A percentile compares a stretch with the other conserved stretches of the same genome.
Evolutionary conservation across 2,797 vertebrate species (phyloP).

Genomic region (Gallinago stenura): DNA sequence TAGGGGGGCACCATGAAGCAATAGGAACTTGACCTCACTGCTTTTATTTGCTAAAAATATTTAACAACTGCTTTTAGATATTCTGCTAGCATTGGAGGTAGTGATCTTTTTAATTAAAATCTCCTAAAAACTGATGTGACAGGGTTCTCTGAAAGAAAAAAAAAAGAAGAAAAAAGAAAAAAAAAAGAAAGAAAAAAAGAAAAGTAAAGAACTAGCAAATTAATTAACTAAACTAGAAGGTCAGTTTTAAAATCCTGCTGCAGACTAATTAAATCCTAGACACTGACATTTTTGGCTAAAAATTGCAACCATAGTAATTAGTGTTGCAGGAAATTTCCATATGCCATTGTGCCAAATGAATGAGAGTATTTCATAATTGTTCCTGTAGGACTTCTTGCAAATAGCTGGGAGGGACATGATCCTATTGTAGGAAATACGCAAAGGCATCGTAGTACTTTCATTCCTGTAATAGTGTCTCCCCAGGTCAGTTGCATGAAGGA

Average conservation of each 20-base stretch:
- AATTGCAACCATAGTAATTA: constrained; percentile 80
- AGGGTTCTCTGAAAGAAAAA: neutral
- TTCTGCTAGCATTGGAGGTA: neutral
- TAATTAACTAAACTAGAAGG: constrained; percentile 78
- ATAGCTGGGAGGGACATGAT: constrained; percentile 67
- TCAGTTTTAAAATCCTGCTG: constrained; percentile 78
- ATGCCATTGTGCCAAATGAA: constrained; percentile 81
- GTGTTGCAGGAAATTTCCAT: constrained; percentile 77
- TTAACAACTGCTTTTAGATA: constrained; percentile 26
- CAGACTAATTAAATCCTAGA: constrained; percentile 83
- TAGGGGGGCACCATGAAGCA: neutral
- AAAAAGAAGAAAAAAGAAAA: neutral
- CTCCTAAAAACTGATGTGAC: constrained; percentile 30
- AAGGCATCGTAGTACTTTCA: constrained; percentile 39
- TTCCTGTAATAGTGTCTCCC: neutral
- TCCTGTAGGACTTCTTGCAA: constrained; percentile 78
- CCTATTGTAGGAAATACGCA: constrained; percentile 66
- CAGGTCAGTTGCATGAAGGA: neutral
- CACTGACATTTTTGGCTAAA: constrained; percentile 82
- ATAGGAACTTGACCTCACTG: neutral
- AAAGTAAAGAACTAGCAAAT: constrained; percentile 58
- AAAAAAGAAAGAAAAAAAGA: neutral
- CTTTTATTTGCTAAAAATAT: constrained; percentile 44
- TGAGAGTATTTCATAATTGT: constrained; percentile 79
- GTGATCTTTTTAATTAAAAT: constrained; percentile 48